Conservation (phyloP, 1,140 invertebrate genomes). For the Cylas formicarius region DNA sequence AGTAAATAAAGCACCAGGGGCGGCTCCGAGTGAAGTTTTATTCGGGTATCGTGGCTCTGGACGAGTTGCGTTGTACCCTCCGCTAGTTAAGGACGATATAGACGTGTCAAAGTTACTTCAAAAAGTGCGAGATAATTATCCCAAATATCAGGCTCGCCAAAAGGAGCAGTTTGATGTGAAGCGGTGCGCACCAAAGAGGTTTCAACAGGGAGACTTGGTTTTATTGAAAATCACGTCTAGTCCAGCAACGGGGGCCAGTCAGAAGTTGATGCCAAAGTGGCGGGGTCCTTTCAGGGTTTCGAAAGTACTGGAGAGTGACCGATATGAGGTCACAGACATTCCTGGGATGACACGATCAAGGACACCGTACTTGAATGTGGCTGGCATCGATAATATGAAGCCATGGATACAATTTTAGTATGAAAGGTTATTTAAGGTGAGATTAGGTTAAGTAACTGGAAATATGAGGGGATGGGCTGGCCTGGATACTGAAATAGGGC, state of each 20-base stretch:
- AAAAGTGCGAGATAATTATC: slow-evolving; percentile 1
- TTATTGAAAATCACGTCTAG: slow-evolving; percentile 30
- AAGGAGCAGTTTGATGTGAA: slow-evolving; percentile 16
- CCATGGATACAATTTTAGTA: slow-evolving; percentile 17
- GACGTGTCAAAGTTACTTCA: slow-evolving; percentile 11
- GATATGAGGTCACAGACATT: slow-evolving; percentile 36
- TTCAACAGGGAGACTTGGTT: slow-evolving; percentile 10
- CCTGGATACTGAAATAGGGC: no score
- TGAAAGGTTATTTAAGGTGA: no score
- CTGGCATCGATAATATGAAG: slow-evolving; percentile 14
- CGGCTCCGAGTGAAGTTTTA: slow-evolving; percentile 13
- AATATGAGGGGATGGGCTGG: no score
- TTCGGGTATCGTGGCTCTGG: slow-evolving; percentile 12
- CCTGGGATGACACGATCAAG: slow-evolving; percentile 30
- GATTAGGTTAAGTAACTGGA: no score
- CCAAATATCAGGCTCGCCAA: slow-evolving; percentile 13
- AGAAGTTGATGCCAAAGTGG: slow-evolving; percentile 7
- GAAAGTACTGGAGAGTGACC: slow-evolving; percentile 27
- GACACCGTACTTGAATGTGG: slow-evolving; percentile 4
- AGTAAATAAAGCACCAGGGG: slow-evolving; percentile 9
- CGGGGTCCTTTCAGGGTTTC: slow-evolving; percentile 29
- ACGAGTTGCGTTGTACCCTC: neutral
- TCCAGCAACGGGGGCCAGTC: slow-evolving; percentile 17
- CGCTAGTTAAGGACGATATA: neutral
- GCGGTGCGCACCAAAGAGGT: slow-evolving; percentile 7